These are phyloP conservation scores for Gallinago stenura DNA, from an alignment of 2,797 vertebrate genomes.

Conservation along the genomic window DNA sequence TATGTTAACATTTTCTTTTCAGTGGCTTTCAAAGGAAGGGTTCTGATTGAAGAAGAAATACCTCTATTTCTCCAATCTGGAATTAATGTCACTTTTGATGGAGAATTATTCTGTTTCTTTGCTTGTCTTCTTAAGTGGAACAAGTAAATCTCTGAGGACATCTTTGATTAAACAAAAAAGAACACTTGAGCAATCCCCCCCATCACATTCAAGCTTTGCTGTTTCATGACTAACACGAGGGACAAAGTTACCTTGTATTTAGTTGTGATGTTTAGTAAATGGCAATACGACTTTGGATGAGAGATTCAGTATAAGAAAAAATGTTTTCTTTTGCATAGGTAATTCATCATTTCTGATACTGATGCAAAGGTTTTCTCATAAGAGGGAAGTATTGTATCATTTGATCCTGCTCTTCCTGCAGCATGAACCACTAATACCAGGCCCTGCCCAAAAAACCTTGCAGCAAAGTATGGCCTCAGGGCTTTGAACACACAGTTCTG, in stretches of 20 bases:
- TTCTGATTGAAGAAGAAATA: background rate
- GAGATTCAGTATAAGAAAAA: background rate
- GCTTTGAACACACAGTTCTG: background rate
- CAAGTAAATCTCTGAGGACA: background rate
- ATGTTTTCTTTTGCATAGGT: background rate
- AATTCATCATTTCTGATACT: background rate
- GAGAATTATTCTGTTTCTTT: background rate
- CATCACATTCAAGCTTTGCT: background rate
- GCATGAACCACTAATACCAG: background rate
- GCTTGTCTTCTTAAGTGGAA: background rate
- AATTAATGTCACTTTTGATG: background rate
- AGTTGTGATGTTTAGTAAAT: background rate
- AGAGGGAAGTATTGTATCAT: background rate
- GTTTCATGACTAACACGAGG: background rate
- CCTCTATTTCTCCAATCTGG: background rate
- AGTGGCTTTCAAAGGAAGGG: background rate
- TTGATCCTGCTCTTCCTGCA: background rate
- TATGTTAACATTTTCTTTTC: background rate
- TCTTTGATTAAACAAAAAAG: background rate
- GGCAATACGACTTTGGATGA: background rate
- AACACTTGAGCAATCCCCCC: background rate
- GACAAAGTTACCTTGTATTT: background rate
- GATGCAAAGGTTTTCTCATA: background rate
- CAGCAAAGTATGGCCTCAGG: background rate
- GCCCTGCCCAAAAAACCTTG: background rate